Evolutionary conservation across 2,888 invertebrate genomes (phyloP).

Genomic region (Iphiclides podalirius): DNA sequence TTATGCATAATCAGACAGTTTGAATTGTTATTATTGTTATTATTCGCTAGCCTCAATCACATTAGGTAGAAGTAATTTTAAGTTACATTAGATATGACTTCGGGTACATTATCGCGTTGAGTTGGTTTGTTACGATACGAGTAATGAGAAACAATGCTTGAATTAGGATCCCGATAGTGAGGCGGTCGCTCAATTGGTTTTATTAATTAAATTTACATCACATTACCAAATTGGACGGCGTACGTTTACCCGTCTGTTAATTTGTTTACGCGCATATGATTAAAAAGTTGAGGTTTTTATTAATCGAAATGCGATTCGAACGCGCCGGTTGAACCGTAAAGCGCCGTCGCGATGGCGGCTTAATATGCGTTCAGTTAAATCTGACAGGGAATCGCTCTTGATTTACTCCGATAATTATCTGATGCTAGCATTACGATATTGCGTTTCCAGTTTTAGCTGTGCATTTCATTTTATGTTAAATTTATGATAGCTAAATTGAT

Average conservation of each 20-base stretch:
- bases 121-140: no score
- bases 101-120: no score
- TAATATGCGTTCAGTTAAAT: conserved; percentile 9
- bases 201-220: not conserved
- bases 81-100: no score
- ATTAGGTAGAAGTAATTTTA: no score
- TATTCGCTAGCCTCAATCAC: no score
- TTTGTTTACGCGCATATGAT: conserved; percentile 3
- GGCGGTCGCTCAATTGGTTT: no score
- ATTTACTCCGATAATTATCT: conserved; percentile 1
- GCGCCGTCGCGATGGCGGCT: not conserved
- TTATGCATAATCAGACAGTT: no score
- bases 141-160: no score
- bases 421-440: not conserved
- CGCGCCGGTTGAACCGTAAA: conserved; percentile 3
- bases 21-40: no score
- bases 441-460: not conserved
- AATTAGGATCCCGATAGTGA: no score
- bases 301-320: conserved; percentile 14
- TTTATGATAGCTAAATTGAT: not conserved
- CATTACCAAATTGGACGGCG: not conserved
- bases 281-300: conserved; percentile 7
- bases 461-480: not conserved
- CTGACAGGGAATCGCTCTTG: not conserved
- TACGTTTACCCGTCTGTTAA: not conserved